Percentiles rank a stretch among this genome's conserved stretches.
These are phyloP conservation scores for Thaleichthys pacificus DNA, from an alignment of 2,797 vertebrate species.

Conservation along the genomic window DNA sequence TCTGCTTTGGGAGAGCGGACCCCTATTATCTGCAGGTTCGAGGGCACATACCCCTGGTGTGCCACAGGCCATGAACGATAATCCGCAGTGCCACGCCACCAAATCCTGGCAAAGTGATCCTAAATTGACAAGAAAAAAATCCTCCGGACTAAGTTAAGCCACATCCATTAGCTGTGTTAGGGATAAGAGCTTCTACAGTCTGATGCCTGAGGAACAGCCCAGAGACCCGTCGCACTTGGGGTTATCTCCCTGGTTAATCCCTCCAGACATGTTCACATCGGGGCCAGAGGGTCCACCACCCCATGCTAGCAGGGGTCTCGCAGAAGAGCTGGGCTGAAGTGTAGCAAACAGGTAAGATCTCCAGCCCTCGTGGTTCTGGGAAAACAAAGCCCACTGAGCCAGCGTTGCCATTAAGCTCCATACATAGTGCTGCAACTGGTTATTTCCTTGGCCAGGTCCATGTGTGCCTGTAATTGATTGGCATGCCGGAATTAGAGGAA, in stretches of 20 bases:
- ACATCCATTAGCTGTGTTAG: constrained; percentile 59
- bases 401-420: constrained; percentile 35
- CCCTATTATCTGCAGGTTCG: constrained; percentile 60
- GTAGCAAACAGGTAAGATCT: constrained; percentile 51
- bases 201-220: constrained; percentile 49
- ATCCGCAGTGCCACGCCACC: constrained; percentile 62
- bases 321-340: constrained; percentile 27
- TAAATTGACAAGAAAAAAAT: constrained; percentile 71
- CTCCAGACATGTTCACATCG: constrained; percentile 47
- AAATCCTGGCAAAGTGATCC: constrained; percentile 72
- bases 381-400: constrained; percentile 41
- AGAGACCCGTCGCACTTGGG: constrained; percentile 40
- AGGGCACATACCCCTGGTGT: constrained; percentile 62
- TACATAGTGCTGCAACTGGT: constrained; percentile 45
- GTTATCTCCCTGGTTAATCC: constrained; percentile 62
- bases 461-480: constrained; percentile 64
- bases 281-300: constrained; percentile 38
- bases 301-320: constrained; percentile 17
- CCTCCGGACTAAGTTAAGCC: constrained; percentile 68
- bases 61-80: constrained; percentile 54
- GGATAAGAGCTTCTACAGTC: constrained; percentile 59
- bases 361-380: constrained; percentile 44
- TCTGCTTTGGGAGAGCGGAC: constrained; percentile 62
- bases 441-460: constrained; percentile 49
- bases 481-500: constrained; percentile 60